Percentiles rank a stretch among this genome's conserved stretches.
These are phyloP conservation scores for Limosa lapponica DNA, from an alignment of 2,797 vertebrate genomes.

Conservation along the genomic window DNA sequence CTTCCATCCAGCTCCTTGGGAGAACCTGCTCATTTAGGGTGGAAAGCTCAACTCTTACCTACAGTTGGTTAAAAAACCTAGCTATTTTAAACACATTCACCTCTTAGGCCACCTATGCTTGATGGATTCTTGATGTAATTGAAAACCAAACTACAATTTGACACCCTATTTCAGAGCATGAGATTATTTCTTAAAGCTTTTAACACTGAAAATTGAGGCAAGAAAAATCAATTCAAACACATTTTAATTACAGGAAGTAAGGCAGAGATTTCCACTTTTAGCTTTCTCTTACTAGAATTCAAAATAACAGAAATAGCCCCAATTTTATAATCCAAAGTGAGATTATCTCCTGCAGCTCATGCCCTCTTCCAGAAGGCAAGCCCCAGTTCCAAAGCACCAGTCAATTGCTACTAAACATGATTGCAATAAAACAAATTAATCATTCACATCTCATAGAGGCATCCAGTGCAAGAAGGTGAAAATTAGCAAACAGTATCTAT, in stretches of 20 bases:
- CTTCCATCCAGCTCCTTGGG: not conserved
- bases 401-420: not conserved
- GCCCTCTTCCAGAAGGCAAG: not conserved
- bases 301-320: not conserved
- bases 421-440: not conserved
- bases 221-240: not conserved
- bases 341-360: not conserved
- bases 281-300: not conserved
- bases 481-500: not conserved
- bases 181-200: not conserved
- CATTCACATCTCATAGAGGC: not conserved
- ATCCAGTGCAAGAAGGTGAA: not conserved
- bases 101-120: not conserved
- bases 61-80: not conserved
- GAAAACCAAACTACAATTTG: conserved; percentile 14
- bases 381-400: not conserved
- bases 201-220: not conserved
- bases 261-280: not conserved
- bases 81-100: not conserved
- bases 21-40: not conserved
- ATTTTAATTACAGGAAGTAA: not conserved
- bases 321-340: not conserved
- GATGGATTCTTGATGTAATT: not conserved
- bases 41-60: not conserved
- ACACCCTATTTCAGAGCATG: not conserved